Evolutionary conservation across 2,888 invertebrate species (phyloP), one percentile per base, ranked within the genome.

Genomic region (Mimumesa dahlbomi): DNA sequence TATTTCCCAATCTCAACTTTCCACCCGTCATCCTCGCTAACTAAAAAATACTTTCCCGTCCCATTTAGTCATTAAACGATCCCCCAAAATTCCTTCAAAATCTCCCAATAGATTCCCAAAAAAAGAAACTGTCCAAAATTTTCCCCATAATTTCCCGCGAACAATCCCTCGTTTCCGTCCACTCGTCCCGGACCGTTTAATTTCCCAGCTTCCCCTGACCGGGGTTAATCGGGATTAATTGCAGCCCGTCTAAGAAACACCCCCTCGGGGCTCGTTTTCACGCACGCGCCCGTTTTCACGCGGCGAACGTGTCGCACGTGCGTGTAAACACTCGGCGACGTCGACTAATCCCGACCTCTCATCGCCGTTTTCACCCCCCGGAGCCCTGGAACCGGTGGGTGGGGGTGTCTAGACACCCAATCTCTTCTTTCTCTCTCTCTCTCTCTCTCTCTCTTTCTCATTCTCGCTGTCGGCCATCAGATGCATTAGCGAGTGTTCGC

Each of bases 401-500:
- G 65, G 76, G 70, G 76, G 53, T 68, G 78, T 78, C 78, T 78
- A 78, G 78, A 78, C 78, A 63, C 57, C 62, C 79, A 75, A 46
- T 56, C 45, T 21, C 45, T 49, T 38, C 34, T 22, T 25, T 38
- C n/a, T 21, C 18, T 22, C 42, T 36, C 31, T 13, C 45, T 9
- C 53, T 18, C 29, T 46, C 38, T 31, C 21, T 42, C 43, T 43
- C 46, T 46, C 50, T 59, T 50, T 34, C 42, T 13, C 61, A 45
- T 38, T 3, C 61, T 22, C 38, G 45, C n/a, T n/a, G n/a, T n/a
- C n/a, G n/a, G n/a, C 34, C 18, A 13, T 21, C 4, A 54, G 25
- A 50, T 36, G 45, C 69, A 59, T 72, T 61, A 70, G 36, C 68
- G 42, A 34, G 25, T 22, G 64, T 50, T 46, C 56, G 29, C 31